These are phyloP conservation scores for Hyphantria cunea DNA, from an alignment of 1,140 invertebrate genomes.

Conservation along the genomic window DNA sequence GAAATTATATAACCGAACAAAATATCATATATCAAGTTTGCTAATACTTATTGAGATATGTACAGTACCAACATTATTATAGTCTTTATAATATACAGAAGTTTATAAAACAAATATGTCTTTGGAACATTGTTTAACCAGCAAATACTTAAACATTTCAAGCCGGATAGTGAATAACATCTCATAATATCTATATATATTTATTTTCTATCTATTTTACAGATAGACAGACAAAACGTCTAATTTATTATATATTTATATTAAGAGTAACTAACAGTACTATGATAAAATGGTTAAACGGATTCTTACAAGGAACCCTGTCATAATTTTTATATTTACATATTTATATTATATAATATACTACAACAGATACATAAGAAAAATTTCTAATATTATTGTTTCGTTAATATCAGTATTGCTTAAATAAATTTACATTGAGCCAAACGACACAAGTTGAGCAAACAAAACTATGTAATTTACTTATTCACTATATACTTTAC, in stretches of 20 bases:
- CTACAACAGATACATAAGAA: slow-evolving; percentile 2
- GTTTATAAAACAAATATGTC: not conserved
- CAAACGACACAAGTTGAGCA: slow-evolving; percentile 23
- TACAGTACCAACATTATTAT: slow-evolving; percentile 21
- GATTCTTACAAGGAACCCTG: slow-evolving; percentile 45
- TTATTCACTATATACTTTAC: slow-evolving; percentile 13
- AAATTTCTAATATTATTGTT: slow-evolving; percentile 26
- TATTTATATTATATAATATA: slow-evolving; percentile 7
- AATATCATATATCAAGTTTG: slow-evolving; percentile 6
- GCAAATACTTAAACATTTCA: slow-evolving; percentile 24
- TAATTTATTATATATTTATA: slow-evolving; percentile 13
- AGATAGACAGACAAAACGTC: slow-evolving; percentile 26
- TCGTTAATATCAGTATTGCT: slow-evolving; percentile 34
- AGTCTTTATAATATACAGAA: slow-evolving; percentile 17
- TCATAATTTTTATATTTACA: slow-evolving; percentile 38
- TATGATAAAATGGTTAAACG: slow-evolving; percentile 26
- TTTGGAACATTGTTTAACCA: slow-evolving; percentile 8
- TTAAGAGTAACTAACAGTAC: slow-evolving; percentile 23
- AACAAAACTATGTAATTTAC: slow-evolving; percentile 16
- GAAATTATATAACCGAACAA: slow-evolving; percentile 13
- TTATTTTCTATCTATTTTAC: slow-evolving; percentile 18
- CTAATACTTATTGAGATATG: slow-evolving; percentile 8
- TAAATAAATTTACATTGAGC: slow-evolving; percentile 34
- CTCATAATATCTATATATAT: slow-evolving; percentile 21
- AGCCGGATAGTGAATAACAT: slow-evolving; percentile 26